Base-by-base conservation (phyloP, 2,797 vertebrate genomes). In the Streptopelia turtur region DNA sequence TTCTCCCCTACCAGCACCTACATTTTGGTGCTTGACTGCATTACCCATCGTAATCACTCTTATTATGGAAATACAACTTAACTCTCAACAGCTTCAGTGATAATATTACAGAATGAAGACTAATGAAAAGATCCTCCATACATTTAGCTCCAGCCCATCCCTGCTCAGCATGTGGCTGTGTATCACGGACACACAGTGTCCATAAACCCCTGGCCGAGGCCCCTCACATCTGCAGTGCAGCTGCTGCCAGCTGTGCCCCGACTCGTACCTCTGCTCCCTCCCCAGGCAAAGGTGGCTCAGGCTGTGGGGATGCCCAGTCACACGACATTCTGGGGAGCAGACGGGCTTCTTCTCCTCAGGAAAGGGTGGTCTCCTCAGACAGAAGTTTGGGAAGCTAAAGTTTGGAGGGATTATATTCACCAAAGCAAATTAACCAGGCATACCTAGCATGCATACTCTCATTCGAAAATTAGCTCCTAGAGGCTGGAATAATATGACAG, bases 201-300 rank as follows among this genome's bases (percentile, higher is more conserved):
- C n/a, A 22, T 3, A 25, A 78, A 24, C 31, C 22, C 47, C 60
- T 0, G 0, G 27, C 9, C 0, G 0, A 57, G 31, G 52, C 31
- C 31, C 30, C 6, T 10, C 47, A 3, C 27, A 33, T 2, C 1
- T 7, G 16, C n/a, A 37, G 27, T 3, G 14, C 3, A 13, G 25
- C 37, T 2, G 0, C 35, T 52, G 71, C 41, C 13, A 3, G 5
- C 41, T 68, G n/a, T 4, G 1, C 52, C 39, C 10, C 2, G 14
- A 7, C 24, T 13, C 27, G 4, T 39, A 28, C 59, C 63, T 75
- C 13, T 1, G 43, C 66, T 65, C 50, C 14, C 27, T 33, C 41
- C 69, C 21, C 43, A 27, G 43, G 43, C 33, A 23, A 47, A 92
- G 59, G 39, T 61, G 76, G 23, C 50, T 37, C 8, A 7, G 43